Base-by-base conservation (phyloP, 2,888 invertebrate species). In the Ectemnius cavifrons region DNA sequence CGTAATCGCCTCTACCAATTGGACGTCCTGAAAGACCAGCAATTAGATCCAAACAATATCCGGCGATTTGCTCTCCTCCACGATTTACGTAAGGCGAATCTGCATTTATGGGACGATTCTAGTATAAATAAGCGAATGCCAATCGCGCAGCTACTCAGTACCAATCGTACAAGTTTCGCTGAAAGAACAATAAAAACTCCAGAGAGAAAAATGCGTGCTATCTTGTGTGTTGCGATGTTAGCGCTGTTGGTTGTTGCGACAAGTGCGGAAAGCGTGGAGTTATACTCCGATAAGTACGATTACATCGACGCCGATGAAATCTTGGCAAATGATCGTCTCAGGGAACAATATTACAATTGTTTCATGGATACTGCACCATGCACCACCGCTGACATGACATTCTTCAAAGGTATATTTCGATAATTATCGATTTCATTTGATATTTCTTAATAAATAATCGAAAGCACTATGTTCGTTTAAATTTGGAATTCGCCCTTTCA, bases 271-370 rank as follows among this genome's bases (percentile, higher is more conserved):
- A 63, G 27, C 52, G 52, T 4, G n/a, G 63, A 71, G 0, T 6
- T 57, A 0, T 75, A 68, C n/a, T 23, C 67, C 0, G 58, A 64
- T 13, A 75, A 75, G n/a, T 75, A 71, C 27, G 75, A 75, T 65
- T 52, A 75, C 27, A 14, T 71, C 18, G 46, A 75, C 20, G 20
- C 57, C 0, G 28, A 52, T 0, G 49, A 46, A 0, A 45, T 75
- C 46, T 14, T 75, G 16, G 5, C 0, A 1, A 75, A 75, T 5
- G 62, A 67, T 3, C 49, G 59, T 11, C 1, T 68, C 16, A 13
- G 71, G 2, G n/a, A 68, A 2, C 65, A 75, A 4, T 75, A 71
- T 11, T 71, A 65, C 4, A 58, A 47, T 4, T 75, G 75, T 45
- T 68, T 71, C 20, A 65, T 67, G n/a, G 62, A 52, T 2, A 3